Percentiles rank a stretch among this genome's conserved stretches.
phyloP scores from a whole-genome alignment of 1,140 invertebrate species.

The Gryon sp. region DNA sequence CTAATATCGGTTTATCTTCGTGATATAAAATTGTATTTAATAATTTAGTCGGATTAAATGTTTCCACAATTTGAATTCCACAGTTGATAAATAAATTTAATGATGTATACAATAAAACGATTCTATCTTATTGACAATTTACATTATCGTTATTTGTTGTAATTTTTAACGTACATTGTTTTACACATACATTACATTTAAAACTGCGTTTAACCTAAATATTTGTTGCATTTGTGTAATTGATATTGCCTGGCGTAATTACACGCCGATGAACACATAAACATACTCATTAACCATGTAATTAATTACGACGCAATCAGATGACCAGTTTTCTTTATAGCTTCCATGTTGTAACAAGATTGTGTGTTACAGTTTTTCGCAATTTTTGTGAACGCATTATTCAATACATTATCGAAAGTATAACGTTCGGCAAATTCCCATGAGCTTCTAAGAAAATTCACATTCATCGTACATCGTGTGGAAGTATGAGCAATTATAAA shows the following conservation, averaged over 20 bases:
- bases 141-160: too few species aligned
- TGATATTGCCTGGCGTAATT: constrained; percentile 48
- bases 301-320: constrained; percentile 41
- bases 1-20: too few species aligned
- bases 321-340: constrained; percentile 18
- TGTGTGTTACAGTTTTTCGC: constrained; percentile 41
- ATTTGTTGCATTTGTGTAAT: constrained; percentile 40
- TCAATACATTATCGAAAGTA: constrained; percentile 9
- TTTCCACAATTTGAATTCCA: too few species aligned
- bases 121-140: too few species aligned
- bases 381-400: constrained; percentile 26
- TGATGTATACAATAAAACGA: too few species aligned
- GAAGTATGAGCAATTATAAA: too few species aligned
- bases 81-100: too few species aligned
- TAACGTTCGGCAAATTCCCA: constrained; percentile 27
- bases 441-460: too few species aligned
- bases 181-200: neutral
- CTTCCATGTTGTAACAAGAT: constrained; percentile 33
- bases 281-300: constrained; percentile 31
- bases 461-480: too few species aligned
- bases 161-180: neutral
- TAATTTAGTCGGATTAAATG: too few species aligned
- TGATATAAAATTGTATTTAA: too few species aligned
- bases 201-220: constrained; percentile 26
- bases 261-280: constrained; percentile 41